Base-by-base conservation (phyloP, 1,140 invertebrate genomes). In the Leguminivora glycinivorella region DNA sequence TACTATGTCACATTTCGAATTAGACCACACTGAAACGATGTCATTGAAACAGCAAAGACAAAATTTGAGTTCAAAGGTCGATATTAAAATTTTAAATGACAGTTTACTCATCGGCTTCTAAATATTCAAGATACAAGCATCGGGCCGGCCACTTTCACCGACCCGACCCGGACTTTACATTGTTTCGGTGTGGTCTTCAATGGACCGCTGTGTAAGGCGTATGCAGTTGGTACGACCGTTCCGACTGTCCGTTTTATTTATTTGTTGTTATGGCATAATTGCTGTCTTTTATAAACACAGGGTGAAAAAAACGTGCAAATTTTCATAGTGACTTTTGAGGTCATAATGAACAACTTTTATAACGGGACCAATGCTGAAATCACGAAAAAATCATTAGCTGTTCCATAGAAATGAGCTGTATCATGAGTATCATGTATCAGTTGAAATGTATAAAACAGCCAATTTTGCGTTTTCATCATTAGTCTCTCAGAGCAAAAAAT, bases 51-150 rank as follows among this genome's bases (percentile, higher is more conserved):
- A 43, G 40, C 14, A 43, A 17, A 17, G n/a, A 14, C 40, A 43
- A 43, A 43, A 38, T 38, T 38, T 12, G 34, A 22, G 47, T 52
- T 22, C 47, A 52, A 52, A 52, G 47, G 19, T 52, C 47, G 47
- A 52, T 52, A 52, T 52, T 52, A 52, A 52, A 22, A 52, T 52
- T 52, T 52, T 22, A 52, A 52, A 52, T 52, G 47, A 52, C 47
- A 52, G 47, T 52, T 19, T 52, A 22, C 47, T 52, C 47, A 52
- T 22, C 47, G 47, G 19, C 47, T 52, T 52, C 22, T 52, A 52
- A 52, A 52, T 52, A 52, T 52, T 52, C 47, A 52, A 52, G 19
- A 52, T 52, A 52, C 47, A 52, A 52, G 19, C 10, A 52, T 52
- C 47, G 47, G 6, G 19, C 47, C n/a, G 43, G 14, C 47, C 19